phyloP scores from a whole-genome alignment of 92 coral and sea anemone species.

The Palythoa caribaeorum region DNA sequence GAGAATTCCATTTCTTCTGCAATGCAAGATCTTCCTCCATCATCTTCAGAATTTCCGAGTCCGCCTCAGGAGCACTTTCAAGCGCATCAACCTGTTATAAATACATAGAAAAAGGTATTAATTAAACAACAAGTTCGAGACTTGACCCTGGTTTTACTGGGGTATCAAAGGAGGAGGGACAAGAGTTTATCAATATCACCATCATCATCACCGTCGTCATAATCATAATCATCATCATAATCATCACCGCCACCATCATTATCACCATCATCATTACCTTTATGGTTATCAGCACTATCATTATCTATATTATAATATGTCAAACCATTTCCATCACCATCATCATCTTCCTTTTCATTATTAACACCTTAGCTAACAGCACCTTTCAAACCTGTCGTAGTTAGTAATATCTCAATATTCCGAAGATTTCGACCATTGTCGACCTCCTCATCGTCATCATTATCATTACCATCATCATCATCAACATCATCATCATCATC shows the following conservation, averaged over 20 bases:
- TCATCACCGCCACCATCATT: neutral
- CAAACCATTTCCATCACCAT: neutral
- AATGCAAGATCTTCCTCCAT: constrained; percentile 81
- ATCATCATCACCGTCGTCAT: neutral
- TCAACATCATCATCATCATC: neutral
- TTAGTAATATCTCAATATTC: neutral
- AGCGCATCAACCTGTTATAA: constrained; percentile 47
- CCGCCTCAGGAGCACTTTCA: constrained; percentile 73
- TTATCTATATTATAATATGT: neutral
- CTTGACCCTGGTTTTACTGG: too few relatives aligned
- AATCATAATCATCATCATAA: neutral
- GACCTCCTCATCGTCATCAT: neutral
- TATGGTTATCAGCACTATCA: neutral
- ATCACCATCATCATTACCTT: neutral
- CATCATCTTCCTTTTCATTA: neutral
- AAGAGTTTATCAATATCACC: neutral
- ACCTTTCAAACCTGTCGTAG: neutral
- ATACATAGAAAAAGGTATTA: neutral
- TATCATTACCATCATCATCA: neutral
- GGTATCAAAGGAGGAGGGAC: too few relatives aligned
- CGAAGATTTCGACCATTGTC: neutral
- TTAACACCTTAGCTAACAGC: neutral
- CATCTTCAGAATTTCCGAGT: constrained; percentile 71
- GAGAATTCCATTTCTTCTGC: constrained; percentile 70
- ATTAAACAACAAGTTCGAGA: neutral